Conservation (phyloP, 2,888 invertebrate genomes). For the Drosophila flavopinicola region DNA sequence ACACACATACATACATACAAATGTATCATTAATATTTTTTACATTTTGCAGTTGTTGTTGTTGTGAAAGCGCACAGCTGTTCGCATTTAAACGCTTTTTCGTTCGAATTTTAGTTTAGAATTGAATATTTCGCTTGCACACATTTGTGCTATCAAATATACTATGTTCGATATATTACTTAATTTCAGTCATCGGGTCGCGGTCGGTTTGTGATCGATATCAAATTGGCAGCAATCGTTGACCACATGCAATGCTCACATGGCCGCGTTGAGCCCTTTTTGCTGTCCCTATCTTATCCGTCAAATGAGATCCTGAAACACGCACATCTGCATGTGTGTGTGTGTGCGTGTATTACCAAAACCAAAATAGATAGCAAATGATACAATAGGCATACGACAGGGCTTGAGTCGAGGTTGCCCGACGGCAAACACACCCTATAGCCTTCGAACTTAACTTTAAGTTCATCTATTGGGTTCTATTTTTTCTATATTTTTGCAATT, state of each 20-base stretch:
- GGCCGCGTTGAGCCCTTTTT: constrained; percentile 15
- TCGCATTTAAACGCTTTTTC: background rate
- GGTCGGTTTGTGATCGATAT: constrained; percentile 17
- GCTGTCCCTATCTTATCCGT: constrained; percentile 58
- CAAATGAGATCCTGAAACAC: constrained; percentile 63
- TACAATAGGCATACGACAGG: too few relatives aligned
- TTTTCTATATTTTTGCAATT: too few relatives aligned
- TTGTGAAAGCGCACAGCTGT: constrained; percentile 49
- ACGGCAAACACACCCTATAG: too few relatives aligned
- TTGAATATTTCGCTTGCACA: background rate
- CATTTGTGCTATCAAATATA: background rate
- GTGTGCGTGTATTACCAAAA: background rate
- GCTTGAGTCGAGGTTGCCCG: background rate
- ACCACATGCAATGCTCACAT: constrained; percentile 43
- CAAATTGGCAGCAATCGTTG: constrained; percentile 8
- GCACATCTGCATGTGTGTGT: constrained; percentile 9
- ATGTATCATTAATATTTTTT: constrained; percentile 1
- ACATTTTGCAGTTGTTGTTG: background rate
- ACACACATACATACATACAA: background rate
- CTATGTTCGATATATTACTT: too few relatives aligned
- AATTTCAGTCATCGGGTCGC: background rate
- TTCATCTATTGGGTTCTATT: too few relatives aligned
- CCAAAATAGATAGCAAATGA: constrained; percentile 23
- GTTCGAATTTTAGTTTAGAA: background rate
- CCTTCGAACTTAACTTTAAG: too few relatives aligned